These are phyloP conservation scores for Agrochola circellaris DNA, from an alignment of 2,888 invertebrate genomes.

Conservation along the genomic window DNA sequence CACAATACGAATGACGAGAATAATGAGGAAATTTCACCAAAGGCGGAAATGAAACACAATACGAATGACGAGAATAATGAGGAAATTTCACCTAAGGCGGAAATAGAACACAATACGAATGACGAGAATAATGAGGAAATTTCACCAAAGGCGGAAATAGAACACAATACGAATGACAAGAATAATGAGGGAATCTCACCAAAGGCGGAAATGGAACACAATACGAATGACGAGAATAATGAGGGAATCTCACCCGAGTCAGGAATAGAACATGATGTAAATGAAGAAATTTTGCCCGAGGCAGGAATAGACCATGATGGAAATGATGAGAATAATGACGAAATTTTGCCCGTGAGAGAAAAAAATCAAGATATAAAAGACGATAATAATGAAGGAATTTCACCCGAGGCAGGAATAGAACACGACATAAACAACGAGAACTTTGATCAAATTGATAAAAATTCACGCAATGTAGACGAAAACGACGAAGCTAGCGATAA, in stretches of 20 bases:
- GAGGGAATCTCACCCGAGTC: constrained; percentile 1
- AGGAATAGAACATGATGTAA: neutral
- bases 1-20: too few species aligned
- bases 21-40: too few species aligned
- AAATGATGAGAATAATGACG: neutral
- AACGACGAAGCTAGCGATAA: constrained; percentile 15
- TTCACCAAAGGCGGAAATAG: too few species aligned
- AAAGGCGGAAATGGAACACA: neutral
- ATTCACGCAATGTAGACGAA: neutral
- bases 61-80: neutral
- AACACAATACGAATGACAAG: neutral
- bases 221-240: neutral
- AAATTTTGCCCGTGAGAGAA: constrained; percentile 1
- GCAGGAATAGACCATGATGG: neutral
- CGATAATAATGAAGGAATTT: neutral
- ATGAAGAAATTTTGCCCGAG: neutral
- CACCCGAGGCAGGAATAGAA: neutral
- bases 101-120: neutral
- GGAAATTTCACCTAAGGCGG: neutral
- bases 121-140: neutral
- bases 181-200: neutral
- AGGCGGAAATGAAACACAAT: too few species aligned
- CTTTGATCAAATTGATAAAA: constrained; percentile 13
- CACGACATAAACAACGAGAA: constrained; percentile 13
- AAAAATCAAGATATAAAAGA: neutral